phyloP scores from a whole-genome alignment of 2,113 vertebrate genomes.

The Eubucco bourcierii region DNA sequence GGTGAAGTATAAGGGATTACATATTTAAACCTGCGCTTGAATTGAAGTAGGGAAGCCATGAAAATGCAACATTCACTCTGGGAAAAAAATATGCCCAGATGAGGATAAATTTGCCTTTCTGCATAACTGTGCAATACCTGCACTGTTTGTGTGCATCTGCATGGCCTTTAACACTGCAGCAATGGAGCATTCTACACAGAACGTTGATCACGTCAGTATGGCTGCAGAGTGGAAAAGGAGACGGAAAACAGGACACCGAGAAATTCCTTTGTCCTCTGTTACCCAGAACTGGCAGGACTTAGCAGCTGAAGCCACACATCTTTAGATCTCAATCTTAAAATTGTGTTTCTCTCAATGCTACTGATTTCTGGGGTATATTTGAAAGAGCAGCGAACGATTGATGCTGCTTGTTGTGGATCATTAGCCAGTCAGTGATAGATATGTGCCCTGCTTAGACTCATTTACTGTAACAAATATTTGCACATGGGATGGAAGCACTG shows the following conservation, averaged over 20 bases:
- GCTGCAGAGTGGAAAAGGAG: not conserved
- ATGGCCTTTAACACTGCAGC: not conserved
- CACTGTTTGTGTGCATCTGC: not conserved
- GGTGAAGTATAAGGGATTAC: not conserved
- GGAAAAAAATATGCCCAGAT: not conserved
- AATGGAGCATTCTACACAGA: not conserved
- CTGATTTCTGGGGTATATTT: not conserved
- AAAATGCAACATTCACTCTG: not conserved
- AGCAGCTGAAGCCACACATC: not conserved
- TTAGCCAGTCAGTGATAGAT: not conserved
- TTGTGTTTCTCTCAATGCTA: not conserved
- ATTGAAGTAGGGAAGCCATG: not conserved
- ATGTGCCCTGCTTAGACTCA: not conserved
- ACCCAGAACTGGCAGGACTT: not conserved
- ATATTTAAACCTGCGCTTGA: not conserved
- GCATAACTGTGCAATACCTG: not conserved
- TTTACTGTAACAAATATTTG: not conserved
- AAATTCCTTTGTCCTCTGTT: not conserved
- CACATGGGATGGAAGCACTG: not conserved
- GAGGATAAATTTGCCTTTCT: not conserved
- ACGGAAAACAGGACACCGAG: not conserved
- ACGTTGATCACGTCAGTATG: not conserved
- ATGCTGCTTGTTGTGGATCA: not conserved
- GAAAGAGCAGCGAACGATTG: not conserved
- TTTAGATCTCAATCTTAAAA: not conserved